Evolutionary conservation across 2,113 vertebrate genomes (phyloP).

Genomic region (Pachycephala philippinensis): DNA sequence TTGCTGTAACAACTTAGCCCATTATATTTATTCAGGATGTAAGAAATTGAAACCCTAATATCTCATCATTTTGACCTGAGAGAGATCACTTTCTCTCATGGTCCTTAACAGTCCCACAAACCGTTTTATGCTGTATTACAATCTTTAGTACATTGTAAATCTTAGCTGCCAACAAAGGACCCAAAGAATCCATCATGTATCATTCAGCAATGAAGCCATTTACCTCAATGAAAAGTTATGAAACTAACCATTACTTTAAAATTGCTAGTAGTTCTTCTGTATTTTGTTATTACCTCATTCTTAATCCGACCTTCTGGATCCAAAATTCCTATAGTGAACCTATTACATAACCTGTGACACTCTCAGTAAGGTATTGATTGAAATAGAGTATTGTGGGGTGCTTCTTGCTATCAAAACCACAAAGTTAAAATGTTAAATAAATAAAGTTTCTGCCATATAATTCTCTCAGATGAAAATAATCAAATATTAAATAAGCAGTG

Average conservation of each 20-base stretch:
- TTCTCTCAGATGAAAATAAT: neutral
- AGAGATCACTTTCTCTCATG: neutral
- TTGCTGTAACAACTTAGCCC: neutral
- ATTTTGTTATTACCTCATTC: neutral
- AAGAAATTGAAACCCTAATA: neutral
- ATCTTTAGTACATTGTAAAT: neutral
- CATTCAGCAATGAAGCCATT: neutral
- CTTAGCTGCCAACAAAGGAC: neutral
- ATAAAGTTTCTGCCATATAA: neutral
- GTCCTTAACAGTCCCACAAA: neutral
- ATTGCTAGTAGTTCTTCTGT: neutral
- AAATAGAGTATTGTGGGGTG: neutral
- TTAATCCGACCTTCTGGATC: slow-evolving; percentile 1
- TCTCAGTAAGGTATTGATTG: neutral
- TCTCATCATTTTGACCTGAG: neutral
- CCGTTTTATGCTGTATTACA: neutral
- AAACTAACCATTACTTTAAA: neutral
- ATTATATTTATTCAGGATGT: neutral
- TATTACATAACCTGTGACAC: neutral
- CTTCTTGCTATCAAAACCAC: neutral
- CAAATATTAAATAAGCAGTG: neutral
- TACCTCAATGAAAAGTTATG: neutral
- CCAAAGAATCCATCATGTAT: neutral
- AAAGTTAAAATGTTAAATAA: neutral
- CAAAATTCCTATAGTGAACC: neutral